Conservation (phyloP, 1,140 invertebrate genomes). For the Watersipora subatra region DNA sequence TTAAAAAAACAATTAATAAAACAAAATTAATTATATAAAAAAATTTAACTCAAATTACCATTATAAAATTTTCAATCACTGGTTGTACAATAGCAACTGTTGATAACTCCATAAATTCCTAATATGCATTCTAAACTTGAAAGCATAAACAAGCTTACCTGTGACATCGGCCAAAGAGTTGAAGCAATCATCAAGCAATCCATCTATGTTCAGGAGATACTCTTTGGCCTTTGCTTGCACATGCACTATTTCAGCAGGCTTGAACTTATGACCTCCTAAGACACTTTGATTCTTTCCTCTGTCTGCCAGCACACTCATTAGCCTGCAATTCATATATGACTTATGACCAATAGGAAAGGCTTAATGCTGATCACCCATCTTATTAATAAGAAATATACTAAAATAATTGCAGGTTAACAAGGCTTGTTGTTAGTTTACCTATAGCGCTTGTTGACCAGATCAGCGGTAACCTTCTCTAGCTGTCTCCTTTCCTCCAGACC, state of each 20-base stretch:
- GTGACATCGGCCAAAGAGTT: conserved; percentile 28
- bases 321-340: background rate
- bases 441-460: conserved; percentile 37
- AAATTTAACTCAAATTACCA: no score
- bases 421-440: no score
- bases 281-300: background rate
- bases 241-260: conserved; percentile 6
- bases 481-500: conserved; percentile 34
- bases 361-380: background rate
- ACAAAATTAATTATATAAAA: no score
- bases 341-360: background rate
- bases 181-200: conserved; percentile 33
- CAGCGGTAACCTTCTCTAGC: conserved; percentile 35
- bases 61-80: no score
- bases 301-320: background rate
- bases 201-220: conserved; percentile 29
- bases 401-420: no score
- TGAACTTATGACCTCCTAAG: background rate
- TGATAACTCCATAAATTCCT: no score
- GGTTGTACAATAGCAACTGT: no score
- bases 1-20: no score
- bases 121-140: no score
- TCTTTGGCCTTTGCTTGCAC: conserved; percentile 28
- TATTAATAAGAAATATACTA: no score
- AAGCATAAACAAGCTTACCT: no score